phyloP scores from a whole-genome alignment of 53 echinoderm and acorn worm genomes.

The Astropecten irregularis region DNA sequence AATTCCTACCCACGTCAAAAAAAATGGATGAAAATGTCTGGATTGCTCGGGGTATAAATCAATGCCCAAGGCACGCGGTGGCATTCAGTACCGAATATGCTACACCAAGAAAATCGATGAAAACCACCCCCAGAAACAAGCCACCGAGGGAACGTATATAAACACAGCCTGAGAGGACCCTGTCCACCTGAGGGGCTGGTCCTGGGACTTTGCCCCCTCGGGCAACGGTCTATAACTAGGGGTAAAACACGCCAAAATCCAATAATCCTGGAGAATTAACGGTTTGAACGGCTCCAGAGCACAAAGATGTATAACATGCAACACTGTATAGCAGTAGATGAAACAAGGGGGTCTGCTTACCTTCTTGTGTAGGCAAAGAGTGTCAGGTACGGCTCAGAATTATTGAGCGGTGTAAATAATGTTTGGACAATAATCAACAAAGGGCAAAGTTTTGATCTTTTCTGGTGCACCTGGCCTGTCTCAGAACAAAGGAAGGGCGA shows the following conservation, averaged over 20 bases:
- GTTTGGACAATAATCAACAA: constrained; percentile 10
- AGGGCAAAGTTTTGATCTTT: background rate
- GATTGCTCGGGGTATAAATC: constrained; percentile 48
- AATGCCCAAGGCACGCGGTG: constrained; percentile 13
- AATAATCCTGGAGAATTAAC: constrained; percentile 19
- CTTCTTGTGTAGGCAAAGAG: background rate
- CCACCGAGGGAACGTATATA: constrained; percentile 25
- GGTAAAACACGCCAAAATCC: constrained; percentile 47
- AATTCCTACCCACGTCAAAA: constrained; percentile 28
- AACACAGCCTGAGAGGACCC: background rate
- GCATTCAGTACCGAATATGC: constrained; percentile 32
- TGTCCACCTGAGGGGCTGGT: background rate
- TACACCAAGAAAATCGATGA: constrained; percentile 34
- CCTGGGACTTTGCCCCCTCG: background rate
- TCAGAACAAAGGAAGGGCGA: background rate
- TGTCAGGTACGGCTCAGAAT: background rate
- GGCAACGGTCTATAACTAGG: constrained; percentile 33
- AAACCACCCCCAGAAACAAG: constrained; percentile 6
- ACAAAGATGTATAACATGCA: constrained; percentile 43
- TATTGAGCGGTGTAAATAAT: constrained; percentile 28
- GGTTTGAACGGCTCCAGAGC: background rate
- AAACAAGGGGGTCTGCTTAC: too few relatives aligned
- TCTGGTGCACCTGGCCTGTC: background rate
- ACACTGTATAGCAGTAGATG: too few relatives aligned
- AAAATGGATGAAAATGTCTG: constrained; percentile 21